phyloP scores from a whole-genome alignment of 2,797 vertebrate species.

The Propithecus deckenii region DNA sequence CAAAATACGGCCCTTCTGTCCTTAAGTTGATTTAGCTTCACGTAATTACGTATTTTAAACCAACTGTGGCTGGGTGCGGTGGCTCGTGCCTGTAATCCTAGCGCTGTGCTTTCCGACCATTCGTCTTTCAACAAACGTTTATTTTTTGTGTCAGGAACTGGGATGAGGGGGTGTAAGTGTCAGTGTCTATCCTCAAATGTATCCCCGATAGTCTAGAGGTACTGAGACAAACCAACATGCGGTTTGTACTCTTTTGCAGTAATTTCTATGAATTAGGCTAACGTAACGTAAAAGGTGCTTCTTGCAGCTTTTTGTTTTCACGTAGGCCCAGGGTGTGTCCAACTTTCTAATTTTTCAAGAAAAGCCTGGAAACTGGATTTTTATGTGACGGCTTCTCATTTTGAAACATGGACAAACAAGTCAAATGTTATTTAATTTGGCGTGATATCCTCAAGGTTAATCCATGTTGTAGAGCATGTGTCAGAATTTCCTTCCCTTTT shows the following conservation, averaged over 20 bases:
- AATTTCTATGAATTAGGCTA: neutral
- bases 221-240: fast-evolving
- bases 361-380: neutral
- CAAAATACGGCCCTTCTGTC: neutral
- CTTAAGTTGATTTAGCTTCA: neutral
- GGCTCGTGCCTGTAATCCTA: too few species aligned
- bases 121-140: neutral
- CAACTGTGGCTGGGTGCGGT: too few species aligned
- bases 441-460: neutral
- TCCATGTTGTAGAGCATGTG: neutral
- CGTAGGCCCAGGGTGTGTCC: neutral
- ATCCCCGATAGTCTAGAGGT: fast-evolving
- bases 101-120: neutral
- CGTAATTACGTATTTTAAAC: neutral
- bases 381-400: neutral
- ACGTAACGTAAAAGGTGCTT: fast-evolving
- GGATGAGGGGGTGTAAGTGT: neutral
- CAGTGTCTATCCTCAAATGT: neutral
- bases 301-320: neutral
- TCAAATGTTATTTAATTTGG: neutral
- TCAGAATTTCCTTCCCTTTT: neutral
- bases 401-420: neutral
- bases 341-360: neutral
- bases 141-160: neutral
- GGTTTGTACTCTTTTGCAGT: fast-evolving